Percentiles rank a stretch among this genome's conserved stretches.
Evolutionary conservation across 2,888 invertebrate genomes (phyloP).

Genomic region (Caradrina clavipalpis): DNA sequence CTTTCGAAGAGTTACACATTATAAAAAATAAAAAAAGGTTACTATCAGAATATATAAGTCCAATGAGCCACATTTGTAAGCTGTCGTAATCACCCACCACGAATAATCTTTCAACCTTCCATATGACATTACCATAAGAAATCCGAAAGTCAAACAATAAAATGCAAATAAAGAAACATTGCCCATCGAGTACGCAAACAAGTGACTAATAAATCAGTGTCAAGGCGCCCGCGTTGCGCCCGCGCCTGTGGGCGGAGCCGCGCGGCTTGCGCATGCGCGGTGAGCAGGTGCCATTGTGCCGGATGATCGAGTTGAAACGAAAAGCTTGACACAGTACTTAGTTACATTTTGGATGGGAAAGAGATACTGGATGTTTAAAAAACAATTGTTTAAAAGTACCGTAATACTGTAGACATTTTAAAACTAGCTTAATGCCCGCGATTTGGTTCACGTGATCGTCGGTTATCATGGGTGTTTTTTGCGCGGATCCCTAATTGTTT

Average conservation of each 20-base stretch:
- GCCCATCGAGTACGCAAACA: conserved; percentile 26
- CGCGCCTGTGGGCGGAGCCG: conserved; percentile 16
- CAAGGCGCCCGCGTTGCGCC: conserved; percentile 45
- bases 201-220: conserved; percentile 61
- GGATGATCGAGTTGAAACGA: conserved; percentile 16
- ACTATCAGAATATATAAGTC: neutral
- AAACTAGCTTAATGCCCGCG: too few relatives aligned
- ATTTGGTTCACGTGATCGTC: too few relatives aligned
- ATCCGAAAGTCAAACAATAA: conserved; percentile 46
- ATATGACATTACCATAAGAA: conserved; percentile 27
- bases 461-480: too few relatives aligned
- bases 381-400: neutral
- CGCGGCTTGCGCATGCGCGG: conserved; percentile 27
- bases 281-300: conserved; percentile 46
- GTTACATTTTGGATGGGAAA: neutral
- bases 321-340: conserved; percentile 22
- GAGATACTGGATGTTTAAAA: neutral
- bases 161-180: conserved; percentile 39
- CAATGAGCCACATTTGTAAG: conserved; percentile 3
- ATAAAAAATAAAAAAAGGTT: too few relatives aligned
- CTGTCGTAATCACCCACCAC: neutral
- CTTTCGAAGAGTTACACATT: too few relatives aligned
- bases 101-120: conserved; percentile 16
- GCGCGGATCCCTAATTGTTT: too few relatives aligned
- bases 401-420: too few relatives aligned